Percentiles rank a stretch among this genome's conserved stretches.
Evolutionary conservation across 2,113 vertebrate genomes (phyloP).

Genomic region (Anhinga anhinga): DNA sequence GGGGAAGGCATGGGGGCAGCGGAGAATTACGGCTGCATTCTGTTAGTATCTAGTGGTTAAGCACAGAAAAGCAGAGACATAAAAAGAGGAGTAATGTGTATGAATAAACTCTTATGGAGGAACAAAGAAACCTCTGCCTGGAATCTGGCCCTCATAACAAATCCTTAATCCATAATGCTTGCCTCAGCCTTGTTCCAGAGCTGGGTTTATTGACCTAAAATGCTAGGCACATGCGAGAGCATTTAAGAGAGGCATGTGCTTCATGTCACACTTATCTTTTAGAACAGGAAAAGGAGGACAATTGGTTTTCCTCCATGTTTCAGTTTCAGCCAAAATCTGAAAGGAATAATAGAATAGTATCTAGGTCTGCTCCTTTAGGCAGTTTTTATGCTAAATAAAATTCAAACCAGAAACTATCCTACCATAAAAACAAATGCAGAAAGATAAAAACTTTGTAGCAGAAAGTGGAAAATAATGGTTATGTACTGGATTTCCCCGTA

Average conservation of each 20-base stretch:
- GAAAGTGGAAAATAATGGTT: constrained; percentile 32
- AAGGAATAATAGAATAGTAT: constrained; percentile 14
- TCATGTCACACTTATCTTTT: constrained; percentile 62
- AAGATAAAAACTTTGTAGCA: constrained; percentile 28
- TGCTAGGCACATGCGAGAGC: background rate
- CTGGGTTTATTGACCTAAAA: constrained; percentile 28
- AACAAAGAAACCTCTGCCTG: constrained; percentile 31
- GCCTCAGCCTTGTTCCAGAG: background rate
- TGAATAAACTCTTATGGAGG: background rate
- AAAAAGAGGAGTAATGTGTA: background rate
- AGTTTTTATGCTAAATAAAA: constrained; percentile 45
- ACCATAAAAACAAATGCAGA: constrained; percentile 24
- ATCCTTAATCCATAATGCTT: background rate
- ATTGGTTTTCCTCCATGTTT: constrained; percentile 48
- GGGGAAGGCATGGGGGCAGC: background rate
- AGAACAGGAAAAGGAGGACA: constrained; percentile 59
- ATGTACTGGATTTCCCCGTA: background rate
- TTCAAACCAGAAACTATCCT: constrained; percentile 39
- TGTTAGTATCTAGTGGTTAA: background rate
- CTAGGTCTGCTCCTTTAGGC: constrained; percentile 12
- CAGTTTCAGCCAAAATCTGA: constrained; percentile 39
- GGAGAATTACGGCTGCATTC: background rate
- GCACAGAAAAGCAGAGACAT: background rate
- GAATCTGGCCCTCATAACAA: background rate
- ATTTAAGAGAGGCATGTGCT: constrained; percentile 50